These are phyloP conservation scores for Gadopsis bispinosus DNA, from an alignment of 2,797 vertebrate species.

Conservation along the genomic window DNA sequence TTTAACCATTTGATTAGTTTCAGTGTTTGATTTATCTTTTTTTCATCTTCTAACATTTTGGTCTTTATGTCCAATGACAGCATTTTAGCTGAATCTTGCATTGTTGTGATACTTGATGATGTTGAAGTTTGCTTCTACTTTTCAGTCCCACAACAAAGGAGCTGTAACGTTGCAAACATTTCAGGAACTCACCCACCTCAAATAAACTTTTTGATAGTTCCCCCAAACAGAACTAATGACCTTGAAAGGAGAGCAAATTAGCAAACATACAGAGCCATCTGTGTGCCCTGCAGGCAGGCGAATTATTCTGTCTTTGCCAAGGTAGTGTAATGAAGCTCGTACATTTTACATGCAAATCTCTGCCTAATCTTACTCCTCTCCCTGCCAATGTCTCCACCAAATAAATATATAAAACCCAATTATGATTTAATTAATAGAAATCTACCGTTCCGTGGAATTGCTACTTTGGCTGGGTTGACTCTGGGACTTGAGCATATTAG, in stretches of 20 bases:
- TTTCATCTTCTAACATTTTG: slow-evolving; percentile 2
- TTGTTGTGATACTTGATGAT: slow-evolving; percentile 9
- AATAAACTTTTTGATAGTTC: slow-evolving; percentile 87
- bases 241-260: slow-evolving; percentile 89
- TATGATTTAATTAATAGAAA: slow-evolving; percentile 90
- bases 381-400: slow-evolving; percentile 84
- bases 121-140: slow-evolving; percentile 40
- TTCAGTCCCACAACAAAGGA: slow-evolving; percentile 60
- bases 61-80: neutral
- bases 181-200: slow-evolving; percentile 83
- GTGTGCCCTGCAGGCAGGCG: slow-evolving; percentile 87
- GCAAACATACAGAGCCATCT: slow-evolving; percentile 90
- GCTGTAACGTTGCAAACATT: slow-evolving; percentile 72
- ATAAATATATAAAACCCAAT: slow-evolving; percentile 91
- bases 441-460: slow-evolving; percentile 85
- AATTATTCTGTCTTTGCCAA: slow-evolving; percentile 88
- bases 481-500: slow-evolving; percentile 76
- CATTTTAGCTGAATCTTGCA: neutral
- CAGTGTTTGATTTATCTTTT: neutral
- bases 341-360: slow-evolving; percentile 89
- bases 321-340: slow-evolving; percentile 89
- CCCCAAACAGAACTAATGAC: slow-evolving; percentile 89
- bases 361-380: slow-evolving; percentile 85
- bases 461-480: slow-evolving; percentile 79
- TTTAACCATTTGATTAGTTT: neutral